A percentile compares a stretch with the other conserved stretches of the same genome.
Evolutionary conservation across 2,888 invertebrate species (phyloP).

Genomic region (Andrena hattorfiana): DNA sequence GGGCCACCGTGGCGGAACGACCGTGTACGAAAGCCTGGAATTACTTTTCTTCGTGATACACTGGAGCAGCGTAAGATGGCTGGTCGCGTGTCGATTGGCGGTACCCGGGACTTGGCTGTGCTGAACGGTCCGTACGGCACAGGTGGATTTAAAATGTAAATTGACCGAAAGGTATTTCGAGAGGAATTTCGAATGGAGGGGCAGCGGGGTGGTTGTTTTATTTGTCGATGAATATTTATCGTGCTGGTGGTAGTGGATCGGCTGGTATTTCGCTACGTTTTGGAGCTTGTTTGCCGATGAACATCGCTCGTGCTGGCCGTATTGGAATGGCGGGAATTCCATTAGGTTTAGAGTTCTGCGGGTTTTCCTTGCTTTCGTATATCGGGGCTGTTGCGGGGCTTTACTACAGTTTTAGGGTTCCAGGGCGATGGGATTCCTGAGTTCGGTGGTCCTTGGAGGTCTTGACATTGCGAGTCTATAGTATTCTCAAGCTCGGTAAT

Average conservation of each 20-base stretch:
- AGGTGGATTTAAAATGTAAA: conserved; percentile 40
- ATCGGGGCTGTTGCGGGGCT: too few species aligned
- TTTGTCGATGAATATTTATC: conserved; percentile 40
- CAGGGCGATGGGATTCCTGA: neutral
- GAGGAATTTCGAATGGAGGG: conserved; percentile 18
- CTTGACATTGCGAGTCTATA: neutral
- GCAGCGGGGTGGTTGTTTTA: neutral
- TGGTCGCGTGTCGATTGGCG: conserved; percentile 37
- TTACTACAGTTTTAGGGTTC: neutral
- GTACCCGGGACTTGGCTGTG: neutral
- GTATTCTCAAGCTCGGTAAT: neutral
- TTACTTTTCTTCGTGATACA: neutral
- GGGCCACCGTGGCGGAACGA: neutral
- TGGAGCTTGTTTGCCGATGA: neutral
- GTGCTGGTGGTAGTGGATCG: neutral
- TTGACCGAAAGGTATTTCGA: conserved; percentile 15
- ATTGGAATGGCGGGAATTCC: neutral
- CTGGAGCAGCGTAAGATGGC: too few species aligned
- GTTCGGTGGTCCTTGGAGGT: neutral
- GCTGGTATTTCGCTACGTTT: conserved; percentile 12
- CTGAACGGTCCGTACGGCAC: neutral
- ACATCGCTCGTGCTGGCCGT: neutral
- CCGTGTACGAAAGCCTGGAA: neutral
- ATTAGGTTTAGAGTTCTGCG: neutral
- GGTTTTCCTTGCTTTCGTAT: too few species aligned